These are phyloP conservation scores for Globicephala melas DNA, from an alignment of 2,113 vertebrate species.

Conservation along the genomic window DNA sequence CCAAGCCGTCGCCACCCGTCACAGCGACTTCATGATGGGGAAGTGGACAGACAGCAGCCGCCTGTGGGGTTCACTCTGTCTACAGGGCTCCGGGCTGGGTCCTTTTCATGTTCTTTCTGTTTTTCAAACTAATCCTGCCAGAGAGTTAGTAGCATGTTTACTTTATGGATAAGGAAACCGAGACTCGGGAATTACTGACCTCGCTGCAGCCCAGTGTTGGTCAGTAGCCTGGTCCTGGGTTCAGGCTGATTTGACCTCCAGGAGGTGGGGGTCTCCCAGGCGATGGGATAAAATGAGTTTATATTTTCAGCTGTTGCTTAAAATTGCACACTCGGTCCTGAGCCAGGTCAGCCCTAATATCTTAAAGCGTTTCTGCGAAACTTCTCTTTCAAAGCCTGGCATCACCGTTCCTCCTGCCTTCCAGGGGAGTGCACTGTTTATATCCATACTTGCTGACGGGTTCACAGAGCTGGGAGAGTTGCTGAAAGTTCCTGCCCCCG, in stretches of 20 bases:
- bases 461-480: background rate
- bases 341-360: background rate
- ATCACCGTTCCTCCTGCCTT: rapidly evolving
- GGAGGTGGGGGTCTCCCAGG: background rate
- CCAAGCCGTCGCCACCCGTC: rapidly evolving
- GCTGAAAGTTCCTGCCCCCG: background rate
- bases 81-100: background rate
- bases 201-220: background rate
- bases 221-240: background rate
- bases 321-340: background rate
- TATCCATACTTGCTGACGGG: background rate
- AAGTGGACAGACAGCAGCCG: rapidly evolving
- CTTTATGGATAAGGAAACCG: background rate
- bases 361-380: background rate
- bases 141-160: background rate
- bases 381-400: background rate
- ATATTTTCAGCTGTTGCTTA: background rate
- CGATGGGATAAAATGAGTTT: background rate
- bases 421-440: background rate
- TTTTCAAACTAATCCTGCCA: background rate
- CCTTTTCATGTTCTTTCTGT: background rate
- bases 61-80: background rate
- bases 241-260: background rate
- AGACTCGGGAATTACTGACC: background rate
- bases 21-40: rapidly evolving